These are phyloP conservation scores for Hyposoter didymator DNA, from an alignment of 2,888 invertebrate genomes.

Conservation along the genomic window DNA sequence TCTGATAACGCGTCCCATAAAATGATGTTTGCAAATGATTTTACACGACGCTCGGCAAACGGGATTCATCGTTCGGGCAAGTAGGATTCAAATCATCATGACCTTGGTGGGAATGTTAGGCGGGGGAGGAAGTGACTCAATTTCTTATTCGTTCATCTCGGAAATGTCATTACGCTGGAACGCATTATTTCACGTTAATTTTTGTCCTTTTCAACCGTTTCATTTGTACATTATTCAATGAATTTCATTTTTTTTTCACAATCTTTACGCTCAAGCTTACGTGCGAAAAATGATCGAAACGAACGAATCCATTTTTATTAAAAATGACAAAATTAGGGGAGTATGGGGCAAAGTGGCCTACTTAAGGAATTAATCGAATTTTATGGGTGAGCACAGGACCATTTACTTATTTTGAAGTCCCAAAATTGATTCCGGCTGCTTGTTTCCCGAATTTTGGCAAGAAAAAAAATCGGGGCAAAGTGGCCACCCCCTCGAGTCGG, in stretches of 20 bases:
- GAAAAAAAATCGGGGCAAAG: too few relatives aligned
- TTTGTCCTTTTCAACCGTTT: neutral
- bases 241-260: neutral
- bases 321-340: neutral
- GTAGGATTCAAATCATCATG: constrained; percentile 6
- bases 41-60: neutral
- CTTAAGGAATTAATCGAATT: too few relatives aligned
- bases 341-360: too few relatives aligned
- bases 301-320: neutral
- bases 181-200: constrained; percentile 19
- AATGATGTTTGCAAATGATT: constrained; percentile 2
- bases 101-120: constrained; percentile 10
- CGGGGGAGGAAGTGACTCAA: constrained; percentile 27
- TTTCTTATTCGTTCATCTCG: constrained; percentile 34
- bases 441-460: too few relatives aligned
- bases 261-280: neutral
- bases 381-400: too few relatives aligned
- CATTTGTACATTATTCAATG: neutral
- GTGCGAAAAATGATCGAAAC: neutral
- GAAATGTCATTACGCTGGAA: constrained; percentile 18
- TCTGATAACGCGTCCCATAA: neutral
- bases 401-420: too few relatives aligned
- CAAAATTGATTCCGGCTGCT: too few relatives aligned
- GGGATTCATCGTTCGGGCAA: neutral
- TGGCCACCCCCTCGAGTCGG: too few relatives aligned